Conservation (phyloP, 1,140 invertebrate species). For the Reticulitermes speratus region DNA sequence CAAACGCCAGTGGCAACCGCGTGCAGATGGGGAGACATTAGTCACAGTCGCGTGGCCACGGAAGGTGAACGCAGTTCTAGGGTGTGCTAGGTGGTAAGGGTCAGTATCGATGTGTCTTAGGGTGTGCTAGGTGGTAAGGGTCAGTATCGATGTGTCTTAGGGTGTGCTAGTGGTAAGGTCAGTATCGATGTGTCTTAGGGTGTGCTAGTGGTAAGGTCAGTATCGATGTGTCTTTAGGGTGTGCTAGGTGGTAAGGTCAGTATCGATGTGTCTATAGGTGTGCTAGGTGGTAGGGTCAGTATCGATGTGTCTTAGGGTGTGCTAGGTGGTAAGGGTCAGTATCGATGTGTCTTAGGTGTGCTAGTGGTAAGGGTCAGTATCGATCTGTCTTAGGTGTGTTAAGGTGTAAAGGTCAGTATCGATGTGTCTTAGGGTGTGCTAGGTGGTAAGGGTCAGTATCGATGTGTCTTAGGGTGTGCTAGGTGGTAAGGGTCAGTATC, state of each 20-base stretch:
- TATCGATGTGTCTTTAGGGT: no score
- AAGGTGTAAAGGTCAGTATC: background rate
- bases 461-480: no score
- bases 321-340: background rate
- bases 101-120: background rate
- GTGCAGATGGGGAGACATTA: background rate
- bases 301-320: no score
- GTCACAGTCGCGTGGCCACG: background rate
- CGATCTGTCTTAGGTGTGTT: background rate
- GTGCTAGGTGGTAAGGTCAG: no score
- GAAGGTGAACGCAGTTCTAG: background rate
- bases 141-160: background rate
- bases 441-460: no score
- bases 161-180: background rate
- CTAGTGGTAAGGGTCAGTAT: no score
- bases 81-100: background rate
- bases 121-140: background rate
- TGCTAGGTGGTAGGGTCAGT: no score
- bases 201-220: no score
- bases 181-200: background rate
- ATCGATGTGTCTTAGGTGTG: no score
- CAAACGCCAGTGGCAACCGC: background rate
- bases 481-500: no score
- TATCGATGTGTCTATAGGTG: no score
- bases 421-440: no score